phyloP scores from a whole-genome alignment of 2,113 vertebrate species.

The Phodopus roborovskii region DNA sequence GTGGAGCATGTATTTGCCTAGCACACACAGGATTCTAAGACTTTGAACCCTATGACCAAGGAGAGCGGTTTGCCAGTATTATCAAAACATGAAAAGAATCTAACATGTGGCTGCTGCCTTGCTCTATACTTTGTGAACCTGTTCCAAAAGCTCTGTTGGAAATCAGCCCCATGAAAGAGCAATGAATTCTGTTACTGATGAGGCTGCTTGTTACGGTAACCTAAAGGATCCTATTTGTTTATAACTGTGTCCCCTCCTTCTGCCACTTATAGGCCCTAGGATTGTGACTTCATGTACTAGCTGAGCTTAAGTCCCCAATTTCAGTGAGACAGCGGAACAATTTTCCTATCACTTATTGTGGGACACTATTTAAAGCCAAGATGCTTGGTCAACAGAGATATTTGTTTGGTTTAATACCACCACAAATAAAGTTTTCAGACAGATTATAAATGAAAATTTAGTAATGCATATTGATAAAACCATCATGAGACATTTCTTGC shows the following conservation, averaged over 20 bases:
- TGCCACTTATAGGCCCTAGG: background rate
- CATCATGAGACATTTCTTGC: background rate
- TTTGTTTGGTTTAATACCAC: background rate
- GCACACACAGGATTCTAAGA: background rate
- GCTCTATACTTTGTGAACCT: background rate
- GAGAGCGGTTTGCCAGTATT: no score
- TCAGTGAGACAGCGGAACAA: background rate
- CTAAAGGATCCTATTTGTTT: background rate
- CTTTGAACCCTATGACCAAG: background rate
- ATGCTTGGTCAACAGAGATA: background rate
- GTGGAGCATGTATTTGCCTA: background rate
- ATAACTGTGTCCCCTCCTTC: background rate
- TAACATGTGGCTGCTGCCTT: background rate
- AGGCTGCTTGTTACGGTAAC: background rate
- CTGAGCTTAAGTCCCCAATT: background rate
- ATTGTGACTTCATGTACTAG: background rate
- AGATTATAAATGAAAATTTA: constrained; percentile 49
- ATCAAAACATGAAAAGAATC: background rate
- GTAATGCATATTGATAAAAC: background rate
- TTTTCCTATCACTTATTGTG: background rate
- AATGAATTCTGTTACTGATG: background rate
- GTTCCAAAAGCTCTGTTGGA: background rate
- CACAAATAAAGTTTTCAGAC: background rate
- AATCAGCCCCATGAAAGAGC: background rate
- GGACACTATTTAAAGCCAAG: background rate